These are phyloP conservation scores for Myripristis jacobus DNA, from an alignment of 2,797 vertebrate genomes.

Conservation along the genomic window DNA sequence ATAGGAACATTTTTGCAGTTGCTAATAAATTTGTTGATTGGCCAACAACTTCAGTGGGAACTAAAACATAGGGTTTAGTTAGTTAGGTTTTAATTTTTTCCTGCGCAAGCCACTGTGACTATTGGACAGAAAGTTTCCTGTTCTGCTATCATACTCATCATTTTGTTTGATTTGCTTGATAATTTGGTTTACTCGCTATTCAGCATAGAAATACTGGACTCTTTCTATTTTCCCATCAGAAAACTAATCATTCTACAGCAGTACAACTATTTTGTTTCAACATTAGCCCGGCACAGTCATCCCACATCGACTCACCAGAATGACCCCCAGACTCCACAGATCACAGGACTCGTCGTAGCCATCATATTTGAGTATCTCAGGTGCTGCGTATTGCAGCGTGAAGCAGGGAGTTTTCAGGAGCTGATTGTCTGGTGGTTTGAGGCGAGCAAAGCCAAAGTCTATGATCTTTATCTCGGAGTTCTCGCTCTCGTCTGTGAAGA, in stretches of 20 bases:
- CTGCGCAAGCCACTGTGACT: neutral
- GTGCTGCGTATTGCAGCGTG: constrained; percentile 97
- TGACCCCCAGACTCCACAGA: constrained; percentile 98
- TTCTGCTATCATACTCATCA: no score
- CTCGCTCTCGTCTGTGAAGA: constrained; percentile 97
- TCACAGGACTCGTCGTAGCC: constrained; percentile 99
- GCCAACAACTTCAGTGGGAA: neutral
- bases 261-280: constrained; percentile 15
- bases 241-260: neutral
- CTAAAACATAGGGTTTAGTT: neutral
- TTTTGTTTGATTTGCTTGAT: no score
- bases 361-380: constrained; percentile 94
- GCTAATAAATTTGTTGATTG: no score
- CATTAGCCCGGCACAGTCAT: neutral
- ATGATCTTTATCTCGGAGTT: constrained; percentile 99
- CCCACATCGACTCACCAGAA: constrained; percentile 88
- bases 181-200: neutral
- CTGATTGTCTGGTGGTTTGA: constrained; percentile 98
- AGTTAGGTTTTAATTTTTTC: no score
- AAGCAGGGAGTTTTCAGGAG: constrained; percentile 98
- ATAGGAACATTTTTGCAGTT: no score
- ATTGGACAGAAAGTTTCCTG: neutral
- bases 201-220: neutral
- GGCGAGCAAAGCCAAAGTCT: constrained; percentile 98
- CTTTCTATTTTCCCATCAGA: neutral